Evolutionary conservation across 1,140 invertebrate species (phyloP), one percentile per base, ranked within the genome.

Genomic region (Drosophila sucinea): DNA sequence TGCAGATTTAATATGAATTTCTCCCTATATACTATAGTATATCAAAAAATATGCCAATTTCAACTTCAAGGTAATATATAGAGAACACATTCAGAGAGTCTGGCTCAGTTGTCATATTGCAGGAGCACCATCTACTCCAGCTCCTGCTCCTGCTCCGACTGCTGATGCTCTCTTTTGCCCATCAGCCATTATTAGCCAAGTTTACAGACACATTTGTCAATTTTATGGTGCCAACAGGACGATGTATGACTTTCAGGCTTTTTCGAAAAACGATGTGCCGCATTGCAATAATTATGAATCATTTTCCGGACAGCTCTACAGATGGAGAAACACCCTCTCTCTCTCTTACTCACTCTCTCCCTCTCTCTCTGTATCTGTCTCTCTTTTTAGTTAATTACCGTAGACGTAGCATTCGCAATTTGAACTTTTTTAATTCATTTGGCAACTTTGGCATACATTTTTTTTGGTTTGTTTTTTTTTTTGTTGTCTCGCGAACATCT

Each of bases 171-270:
- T 38, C 35, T 38, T 38, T 38, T 38, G 35, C 30, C 38, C 62
- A 51, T 33, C 65, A 55, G 63, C 70, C 67, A 90, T 90, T 87
- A 87, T 90, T 90, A 87, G 83, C 80, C 80, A 90, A 90, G 87
- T 90, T 90, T 87, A 87, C 87, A 90, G 87, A 90, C 87, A 90
- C 87, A 90, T 90, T 90, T 90, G 87, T 90, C 87, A 90, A 87
- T 84, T 90, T 90, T 87, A 90, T 90, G 86, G 79, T 81, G 86
- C 56, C 86, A 80, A 90, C 75, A 70, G 72, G 81, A 79, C 71
- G 67, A 72, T 68, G 65, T 60, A 79, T 77, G 73, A 76, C 73
- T 76, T 67, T 67, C 51, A 47, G 66, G 73, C 74, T 71, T 70
- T 64, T 44, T 60, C 62, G 65, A 60, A 35, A 54, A 58, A 69